These are phyloP conservation scores for Abrostola tripartita DNA, from an alignment of 2,888 invertebrate species.

Conservation along the genomic window DNA sequence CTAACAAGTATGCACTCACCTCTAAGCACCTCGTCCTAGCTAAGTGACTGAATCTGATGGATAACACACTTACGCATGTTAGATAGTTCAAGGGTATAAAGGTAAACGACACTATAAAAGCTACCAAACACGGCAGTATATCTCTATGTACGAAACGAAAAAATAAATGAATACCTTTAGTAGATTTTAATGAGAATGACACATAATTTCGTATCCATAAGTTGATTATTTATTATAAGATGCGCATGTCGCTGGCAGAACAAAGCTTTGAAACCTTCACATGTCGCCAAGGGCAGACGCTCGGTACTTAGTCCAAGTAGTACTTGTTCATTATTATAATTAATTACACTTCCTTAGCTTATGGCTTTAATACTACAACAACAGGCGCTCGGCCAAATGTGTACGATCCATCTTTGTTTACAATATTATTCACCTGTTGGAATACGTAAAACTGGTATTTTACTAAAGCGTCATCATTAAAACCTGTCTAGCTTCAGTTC, in stretches of 20 bases:
- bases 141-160: constrained; percentile 22
- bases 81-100: background rate
- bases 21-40: no score
- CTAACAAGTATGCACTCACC: no score
- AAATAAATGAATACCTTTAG: constrained; percentile 50
- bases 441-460: no score
- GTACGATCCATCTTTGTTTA: constrained; percentile 7
- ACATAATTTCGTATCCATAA: constrained; percentile 60
- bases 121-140: constrained; percentile 1
- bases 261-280: constrained; percentile 65
- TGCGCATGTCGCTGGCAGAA: constrained; percentile 55
- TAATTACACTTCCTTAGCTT: constrained; percentile 70
- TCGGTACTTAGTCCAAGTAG: constrained; percentile 37
- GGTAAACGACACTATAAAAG: background rate
- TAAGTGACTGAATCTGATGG: no score
- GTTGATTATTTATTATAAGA: constrained; percentile 63
- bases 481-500: constrained; percentile 7
- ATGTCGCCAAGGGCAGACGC: constrained; percentile 62
- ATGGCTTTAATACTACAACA: constrained; percentile 28
- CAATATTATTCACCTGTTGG: constrained; percentile 5
- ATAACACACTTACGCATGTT: no score
- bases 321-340: constrained; percentile 63
- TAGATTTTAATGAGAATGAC: constrained; percentile 58
- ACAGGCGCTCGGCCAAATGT: constrained; percentile 22
- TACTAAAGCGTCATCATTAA: background rate